These are phyloP conservation scores for Eclectus roratus DNA, from an alignment of 2,113 vertebrate genomes.

Conservation along the genomic window DNA sequence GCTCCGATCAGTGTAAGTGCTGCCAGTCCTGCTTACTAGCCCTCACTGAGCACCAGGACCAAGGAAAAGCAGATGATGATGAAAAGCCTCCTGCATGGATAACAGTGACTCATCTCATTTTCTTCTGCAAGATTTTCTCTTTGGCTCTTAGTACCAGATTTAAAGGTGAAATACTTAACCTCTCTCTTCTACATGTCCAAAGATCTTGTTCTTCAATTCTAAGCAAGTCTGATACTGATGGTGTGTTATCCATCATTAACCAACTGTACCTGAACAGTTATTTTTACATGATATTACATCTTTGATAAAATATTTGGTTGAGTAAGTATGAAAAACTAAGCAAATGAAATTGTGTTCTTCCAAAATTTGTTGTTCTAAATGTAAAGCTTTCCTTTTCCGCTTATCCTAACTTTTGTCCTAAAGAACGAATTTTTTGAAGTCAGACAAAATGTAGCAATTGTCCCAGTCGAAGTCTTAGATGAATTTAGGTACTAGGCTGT, in stretches of 20 bases:
- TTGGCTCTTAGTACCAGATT: neutral
- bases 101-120: neutral
- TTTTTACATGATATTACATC: neutral
- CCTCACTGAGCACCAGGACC: neutral
- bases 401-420: neutral
- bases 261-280: neutral
- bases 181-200: neutral
- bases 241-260: neutral
- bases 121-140: neutral
- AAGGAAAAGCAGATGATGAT: neutral
- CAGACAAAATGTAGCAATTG: neutral
- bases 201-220: neutral
- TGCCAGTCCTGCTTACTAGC: neutral
- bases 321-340: neutral
- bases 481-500: neutral
- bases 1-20: neutral
- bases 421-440: neutral
- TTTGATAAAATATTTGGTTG: neutral
- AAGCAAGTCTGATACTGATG: neutral
- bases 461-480: neutral
- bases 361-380: neutral
- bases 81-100: neutral
- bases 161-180: neutral
- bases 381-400: neutral
- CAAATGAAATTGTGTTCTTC: neutral